phyloP scores from a whole-genome alignment of 1,140 invertebrate species.

The Drosophila lacteicornis region DNA sequence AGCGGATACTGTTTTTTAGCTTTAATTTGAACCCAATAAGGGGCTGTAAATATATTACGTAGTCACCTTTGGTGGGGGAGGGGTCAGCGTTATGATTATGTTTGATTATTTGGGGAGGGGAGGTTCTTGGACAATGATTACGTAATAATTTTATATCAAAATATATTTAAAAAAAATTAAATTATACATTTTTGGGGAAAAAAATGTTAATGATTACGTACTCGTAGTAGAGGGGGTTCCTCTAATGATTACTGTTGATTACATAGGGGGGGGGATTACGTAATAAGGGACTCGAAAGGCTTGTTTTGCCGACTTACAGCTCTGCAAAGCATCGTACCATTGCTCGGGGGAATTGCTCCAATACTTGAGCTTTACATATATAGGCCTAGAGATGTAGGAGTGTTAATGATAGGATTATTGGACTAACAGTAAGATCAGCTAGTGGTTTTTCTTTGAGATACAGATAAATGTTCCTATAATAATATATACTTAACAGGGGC shows the following conservation, averaged over 20 bases:
- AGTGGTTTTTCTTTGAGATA: constrained; percentile 46
- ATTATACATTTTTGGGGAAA: too few species aligned
- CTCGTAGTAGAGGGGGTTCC: too few species aligned
- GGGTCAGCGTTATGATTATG: too few species aligned
- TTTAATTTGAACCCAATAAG: not conserved
- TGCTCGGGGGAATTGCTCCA: constrained; percentile 43
- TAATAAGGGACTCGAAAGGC: not conserved
- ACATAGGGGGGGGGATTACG: too few species aligned
- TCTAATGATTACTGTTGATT: too few species aligned
- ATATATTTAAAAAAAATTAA: too few species aligned
- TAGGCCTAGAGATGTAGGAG: constrained; percentile 33
- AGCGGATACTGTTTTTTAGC: not conserved
- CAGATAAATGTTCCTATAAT: constrained; percentile 44
- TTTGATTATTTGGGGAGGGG: too few species aligned
- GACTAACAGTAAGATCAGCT: constrained; percentile 59
- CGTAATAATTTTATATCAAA: too few species aligned
- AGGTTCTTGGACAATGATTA: too few species aligned
- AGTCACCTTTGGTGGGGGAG: too few species aligned
- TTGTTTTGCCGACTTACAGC: not conserved
- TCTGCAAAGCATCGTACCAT: constrained; percentile 23
- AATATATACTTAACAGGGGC: constrained; percentile 46
- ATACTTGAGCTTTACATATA: constrained; percentile 54
- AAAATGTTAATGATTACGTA: too few species aligned
- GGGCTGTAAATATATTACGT: not conserved
- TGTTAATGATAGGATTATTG: constrained; percentile 53